These are phyloP conservation scores for Myopa tessellatipennis DNA, from an alignment of 2,888 invertebrate genomes.

Conservation along the genomic window DNA sequence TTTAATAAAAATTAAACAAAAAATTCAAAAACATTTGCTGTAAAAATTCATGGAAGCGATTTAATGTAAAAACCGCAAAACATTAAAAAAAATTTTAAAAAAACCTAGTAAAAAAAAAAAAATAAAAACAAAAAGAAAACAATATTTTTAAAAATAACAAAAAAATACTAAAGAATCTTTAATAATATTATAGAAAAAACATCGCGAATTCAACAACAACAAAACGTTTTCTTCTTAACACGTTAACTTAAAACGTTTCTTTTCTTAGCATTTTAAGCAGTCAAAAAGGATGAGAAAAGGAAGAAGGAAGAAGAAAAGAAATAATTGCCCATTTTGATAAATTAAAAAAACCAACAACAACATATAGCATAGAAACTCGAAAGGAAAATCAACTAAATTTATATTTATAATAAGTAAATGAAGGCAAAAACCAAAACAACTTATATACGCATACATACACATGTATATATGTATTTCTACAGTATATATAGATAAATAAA, in stretches of 20 bases:
- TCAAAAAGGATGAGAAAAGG: not conserved
- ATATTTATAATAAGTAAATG: slow-evolving; percentile 18
- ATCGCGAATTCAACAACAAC: slow-evolving; percentile 46
- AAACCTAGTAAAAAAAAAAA: not conserved
- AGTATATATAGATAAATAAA: slow-evolving; percentile 23
- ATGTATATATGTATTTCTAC: not conserved
- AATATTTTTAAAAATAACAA: too few species aligned
- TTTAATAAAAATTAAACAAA: slow-evolving; percentile 9
- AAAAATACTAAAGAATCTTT: slow-evolving; percentile 16
- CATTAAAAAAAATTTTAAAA: too few species aligned
- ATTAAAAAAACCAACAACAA: slow-evolving; percentile 13
- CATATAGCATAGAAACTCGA: too few species aligned
- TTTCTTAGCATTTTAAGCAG: slow-evolving; percentile 27
- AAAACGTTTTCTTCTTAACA: slow-evolving; percentile 22
- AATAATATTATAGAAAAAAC: slow-evolving; percentile 45
- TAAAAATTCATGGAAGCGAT: slow-evolving; percentile 5
- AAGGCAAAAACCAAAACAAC: slow-evolving; percentile 18
- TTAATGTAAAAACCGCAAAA: slow-evolving; percentile 17
- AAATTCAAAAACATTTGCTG: slow-evolving; percentile 7
- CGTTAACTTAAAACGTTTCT: slow-evolving; percentile 37
- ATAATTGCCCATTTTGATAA: slow-evolving; percentile 32
- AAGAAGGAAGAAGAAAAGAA: not conserved
- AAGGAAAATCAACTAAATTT: not conserved
- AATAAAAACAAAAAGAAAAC: too few species aligned
- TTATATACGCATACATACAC: not conserved